Percentiles rank a stretch among this genome's conserved stretches.
Conservation (phyloP, 2,888 invertebrate genomes). For the Troglohyphantes excavatus region DNA sequence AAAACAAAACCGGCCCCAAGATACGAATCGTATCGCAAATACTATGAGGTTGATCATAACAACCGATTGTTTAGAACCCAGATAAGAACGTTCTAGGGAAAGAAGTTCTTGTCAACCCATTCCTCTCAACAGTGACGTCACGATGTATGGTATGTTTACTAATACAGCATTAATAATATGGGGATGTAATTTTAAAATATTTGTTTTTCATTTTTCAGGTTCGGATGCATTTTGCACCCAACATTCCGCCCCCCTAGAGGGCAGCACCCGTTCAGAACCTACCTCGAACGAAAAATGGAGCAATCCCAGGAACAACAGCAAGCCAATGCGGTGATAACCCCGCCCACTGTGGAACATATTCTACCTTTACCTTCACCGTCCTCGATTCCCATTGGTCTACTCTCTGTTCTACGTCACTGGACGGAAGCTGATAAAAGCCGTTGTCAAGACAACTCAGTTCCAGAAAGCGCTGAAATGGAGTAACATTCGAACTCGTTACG, state of each 20-base stretch:
- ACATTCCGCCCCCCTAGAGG: slow-evolving; percentile 45
- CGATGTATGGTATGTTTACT: too few relatives aligned
- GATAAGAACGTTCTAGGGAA: too few relatives aligned
- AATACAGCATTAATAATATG: too few relatives aligned
- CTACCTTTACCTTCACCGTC: slow-evolving; percentile 63
- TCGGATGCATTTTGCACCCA: slow-evolving; percentile 69
- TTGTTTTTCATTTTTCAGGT: slow-evolving; percentile 20
- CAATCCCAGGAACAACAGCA: slow-evolving; percentile 62
- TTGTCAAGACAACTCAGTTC: neutral
- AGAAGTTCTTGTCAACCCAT: too few relatives aligned
- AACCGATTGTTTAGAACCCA: too few relatives aligned
- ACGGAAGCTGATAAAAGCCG: slow-evolving; percentile 6
- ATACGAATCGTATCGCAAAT: too few relatives aligned
- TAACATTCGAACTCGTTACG: neutral
- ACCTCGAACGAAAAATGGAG: slow-evolving; percentile 66
- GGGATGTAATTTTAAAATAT: too few relatives aligned
- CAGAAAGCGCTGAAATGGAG: neutral
- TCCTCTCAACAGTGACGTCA: too few relatives aligned
- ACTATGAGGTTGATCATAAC: too few relatives aligned
- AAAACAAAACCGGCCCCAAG: too few relatives aligned
- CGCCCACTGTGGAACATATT: neutral
- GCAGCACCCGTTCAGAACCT: slow-evolving; percentile 55
- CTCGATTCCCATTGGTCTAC: slow-evolving; percentile 48
- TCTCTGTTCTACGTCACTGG: neutral
- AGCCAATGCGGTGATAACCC: slow-evolving; percentile 69